Base-by-base conservation (phyloP, 2,888 invertebrate species). In the Altica lythri region DNA sequence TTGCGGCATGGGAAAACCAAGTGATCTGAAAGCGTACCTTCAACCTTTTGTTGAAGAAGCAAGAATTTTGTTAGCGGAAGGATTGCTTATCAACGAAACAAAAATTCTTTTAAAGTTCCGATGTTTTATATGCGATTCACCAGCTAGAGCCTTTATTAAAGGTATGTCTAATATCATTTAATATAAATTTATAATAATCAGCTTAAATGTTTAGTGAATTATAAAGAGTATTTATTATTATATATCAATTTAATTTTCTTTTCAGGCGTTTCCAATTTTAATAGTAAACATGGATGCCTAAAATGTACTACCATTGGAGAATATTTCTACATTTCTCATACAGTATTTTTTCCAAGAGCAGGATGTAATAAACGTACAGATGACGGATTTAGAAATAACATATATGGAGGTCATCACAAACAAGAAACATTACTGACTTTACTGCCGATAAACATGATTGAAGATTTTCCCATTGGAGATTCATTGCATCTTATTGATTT, bases 101-200 rank as follows among this genome's bases (percentile, higher is more conserved):
- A 47, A 35, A 37, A 40, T 60, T 32, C n/a, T 22, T 19, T 30
- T 61, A 12, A 48, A 48, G 43, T 34, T 63, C 10, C 29, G 57
- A 57, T 55, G 55, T 19, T 60, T 61, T 42, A 51, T 62, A 22
- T 59, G 53, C 38, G 61, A 62, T 32, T 59, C 61, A 8, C 57
- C 57, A 8, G 61, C 61, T n/a, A 54, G 61, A 42, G 56, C 53
- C n/a, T 61, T 62, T 53, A 55, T 61, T 17, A 62, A 62, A 62
- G 62, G 61, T 61, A 60, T 19, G 17, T n/a, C n/a, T n/a, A n/a
- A n/a, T n/a, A n/a, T n/a, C n/a, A n/a, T n/a, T n/a, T n/a, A n/a
- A n/a, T n/a, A n/a, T n/a, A n/a, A n/a, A n/a, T n/a, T n/a, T n/a
- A n/a, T n/a, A n/a, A n/a, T n/a, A n/a, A n/a, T n/a, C n/a, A n/a